Evolutionary conservation across 1,140 invertebrate genomes (phyloP).

Genomic region (Drosophila neocordata): DNA sequence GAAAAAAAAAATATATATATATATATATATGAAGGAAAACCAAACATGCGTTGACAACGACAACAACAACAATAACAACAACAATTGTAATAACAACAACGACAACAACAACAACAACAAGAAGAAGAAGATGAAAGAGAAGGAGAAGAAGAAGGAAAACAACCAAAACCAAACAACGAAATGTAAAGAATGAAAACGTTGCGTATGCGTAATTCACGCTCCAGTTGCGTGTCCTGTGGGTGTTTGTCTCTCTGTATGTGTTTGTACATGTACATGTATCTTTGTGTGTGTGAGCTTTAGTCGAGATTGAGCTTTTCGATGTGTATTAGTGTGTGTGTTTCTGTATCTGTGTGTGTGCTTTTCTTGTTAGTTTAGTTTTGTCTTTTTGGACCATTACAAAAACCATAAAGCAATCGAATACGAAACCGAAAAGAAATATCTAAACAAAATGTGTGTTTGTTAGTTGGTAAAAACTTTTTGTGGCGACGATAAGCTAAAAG

Average conservation of each 20-base stretch:
- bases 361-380: conserved; percentile 33
- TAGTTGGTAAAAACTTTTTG: conserved; percentile 48
- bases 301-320: conserved; percentile 14
- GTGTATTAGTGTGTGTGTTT: conserved; percentile 39
- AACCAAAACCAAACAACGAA: conserved; percentile 51
- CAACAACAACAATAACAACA: conserved; percentile 39
- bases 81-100: conserved; percentile 29
- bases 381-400: conserved; percentile 39
- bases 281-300: conserved; percentile 21
- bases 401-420: background rate
- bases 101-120: conserved; percentile 18
- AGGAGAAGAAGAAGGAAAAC: conserved; percentile 14
- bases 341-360: conserved; percentile 40
- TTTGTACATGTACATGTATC: conserved; percentile 22
- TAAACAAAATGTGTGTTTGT: conserved; percentile 34
- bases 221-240: conserved; percentile 67
- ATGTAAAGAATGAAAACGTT: conserved; percentile 63
- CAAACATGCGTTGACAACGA: conserved; percentile 71
- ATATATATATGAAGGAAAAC: conserved; percentile 56
- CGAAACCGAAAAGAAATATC: conserved; percentile 45
- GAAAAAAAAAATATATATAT: no score
- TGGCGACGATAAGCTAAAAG: conserved; percentile 63
- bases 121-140: conserved; percentile 17
- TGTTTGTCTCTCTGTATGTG: conserved; percentile 27
- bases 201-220: conserved; percentile 79